phyloP scores from a whole-genome alignment of 1,140 invertebrate genomes.

The Diorhabda carinulata region DNA sequence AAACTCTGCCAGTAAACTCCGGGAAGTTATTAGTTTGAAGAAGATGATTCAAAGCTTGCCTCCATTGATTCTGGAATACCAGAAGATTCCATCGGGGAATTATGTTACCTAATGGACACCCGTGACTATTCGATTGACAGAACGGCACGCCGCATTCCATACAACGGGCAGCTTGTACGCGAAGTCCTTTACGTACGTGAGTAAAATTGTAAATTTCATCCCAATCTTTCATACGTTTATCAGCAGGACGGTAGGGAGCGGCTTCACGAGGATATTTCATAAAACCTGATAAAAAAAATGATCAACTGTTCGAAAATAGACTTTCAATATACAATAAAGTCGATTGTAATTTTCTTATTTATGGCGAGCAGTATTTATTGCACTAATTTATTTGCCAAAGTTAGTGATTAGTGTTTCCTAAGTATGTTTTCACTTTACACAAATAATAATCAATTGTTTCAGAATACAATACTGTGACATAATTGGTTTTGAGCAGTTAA shows the following conservation, averaged over 20 bases:
- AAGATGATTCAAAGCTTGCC: constrained; percentile 91
- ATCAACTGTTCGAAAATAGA: too few species aligned
- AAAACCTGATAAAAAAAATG: constrained; percentile 63
- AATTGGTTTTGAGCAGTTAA: too few species aligned
- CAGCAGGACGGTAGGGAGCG: constrained; percentile 75
- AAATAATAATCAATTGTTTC: too few species aligned
- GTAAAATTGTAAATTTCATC: constrained; percentile 92
- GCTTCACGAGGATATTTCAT: constrained; percentile 92
- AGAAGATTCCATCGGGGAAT: constrained; percentile 99
- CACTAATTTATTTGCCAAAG: too few species aligned
- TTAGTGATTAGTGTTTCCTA: too few species aligned
- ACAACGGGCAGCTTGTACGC: constrained; percentile 91
- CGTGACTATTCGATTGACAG: constrained; percentile 89
- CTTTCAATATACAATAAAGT: too few species aligned
- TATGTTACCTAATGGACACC: constrained; percentile 96
- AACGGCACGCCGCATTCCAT: constrained; percentile 99
- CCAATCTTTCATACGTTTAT: constrained; percentile 89
- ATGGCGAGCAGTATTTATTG: too few species aligned
- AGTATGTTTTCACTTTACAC: too few species aligned
- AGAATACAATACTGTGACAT: too few species aligned
- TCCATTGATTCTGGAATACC: constrained; percentile 92
- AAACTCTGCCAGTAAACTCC: constrained; percentile 97
- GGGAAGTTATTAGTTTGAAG: constrained; percentile 99
- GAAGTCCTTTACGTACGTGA: constrained; percentile 81
- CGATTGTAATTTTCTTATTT: too few species aligned